Base-by-base conservation (phyloP, 2,888 invertebrate genomes). In the Brachypalpus laphriformis region DNA sequence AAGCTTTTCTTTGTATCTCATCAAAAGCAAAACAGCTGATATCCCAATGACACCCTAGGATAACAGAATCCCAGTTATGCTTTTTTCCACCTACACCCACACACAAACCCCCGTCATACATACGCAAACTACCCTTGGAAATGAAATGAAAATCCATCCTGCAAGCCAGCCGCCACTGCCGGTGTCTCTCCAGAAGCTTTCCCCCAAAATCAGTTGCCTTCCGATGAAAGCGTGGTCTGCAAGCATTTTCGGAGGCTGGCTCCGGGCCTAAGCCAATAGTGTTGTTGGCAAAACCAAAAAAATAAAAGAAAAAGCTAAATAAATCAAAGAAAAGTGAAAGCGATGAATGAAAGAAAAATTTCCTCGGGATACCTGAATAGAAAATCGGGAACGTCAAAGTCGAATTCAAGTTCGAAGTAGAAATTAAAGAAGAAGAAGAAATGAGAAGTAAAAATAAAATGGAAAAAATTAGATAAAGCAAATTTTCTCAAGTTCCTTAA, bases 1-100 rank as follows among this genome's bases (percentile, higher is more conserved):
- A 51, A 78, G 78, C 78, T 78, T 74, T 83, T 31, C 11, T 2
- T 28, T 49, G 3, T 56, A 11, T 66, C 37, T 42, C 68, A 18
- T 14, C 11, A 42, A 61, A 40, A 51, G 47, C 8, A 68, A 47
- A 78, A 49, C 83, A 83, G 83, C 83, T 83, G 83, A 51, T 66
- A n/a, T 14, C 54, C 31, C 66, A 68, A 40, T 54, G 61, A 42
- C 66, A 74, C 40, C 82, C 83, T 83, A 83, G 78, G 83, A 78
- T 83, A 83, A 83, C 78, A 78, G 37, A 68, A 51, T 83, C 74
- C 74, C 78, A 78, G 78, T 83, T 78, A 49, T 56, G 68, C 72
- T 74, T 70, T 78, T 70, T 22, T 11, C 51, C 16, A 25, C 54
- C 42, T 28, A 49, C 77, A 54, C 37, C 66, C 34, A 28, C 20